Evolutionary conservation across 2,113 vertebrate species (phyloP).

Genomic region (Pelusios castaneus): DNA sequence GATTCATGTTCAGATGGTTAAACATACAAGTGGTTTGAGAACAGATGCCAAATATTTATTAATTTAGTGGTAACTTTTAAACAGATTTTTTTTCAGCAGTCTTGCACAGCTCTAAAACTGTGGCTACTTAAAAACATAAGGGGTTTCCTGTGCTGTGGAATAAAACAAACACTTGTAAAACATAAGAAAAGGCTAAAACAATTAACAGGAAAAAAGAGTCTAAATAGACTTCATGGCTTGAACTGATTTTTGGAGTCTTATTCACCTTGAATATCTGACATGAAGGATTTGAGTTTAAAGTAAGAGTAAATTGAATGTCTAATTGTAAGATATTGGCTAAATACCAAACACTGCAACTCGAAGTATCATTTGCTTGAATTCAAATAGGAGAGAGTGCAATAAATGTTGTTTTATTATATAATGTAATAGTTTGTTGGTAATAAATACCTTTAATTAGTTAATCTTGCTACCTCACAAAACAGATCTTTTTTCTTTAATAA

Average conservation of each 20-base stretch:
- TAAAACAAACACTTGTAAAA: conserved; percentile 69
- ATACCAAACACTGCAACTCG: background rate
- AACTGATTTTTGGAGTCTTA: conserved; percentile 56
- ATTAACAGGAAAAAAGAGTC: conserved; percentile 71
- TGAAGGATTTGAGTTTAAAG: conserved; percentile 34
- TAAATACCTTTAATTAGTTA: background rate
- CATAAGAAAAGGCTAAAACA: conserved; percentile 68
- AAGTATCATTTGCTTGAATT: background rate
- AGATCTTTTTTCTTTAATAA: background rate
- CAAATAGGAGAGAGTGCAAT: background rate
- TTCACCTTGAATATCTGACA: conserved; percentile 51
- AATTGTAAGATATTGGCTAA: background rate
- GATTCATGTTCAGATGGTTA: conserved; percentile 57
- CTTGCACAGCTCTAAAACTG: conserved; percentile 57
- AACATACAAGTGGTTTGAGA: conserved; percentile 64
- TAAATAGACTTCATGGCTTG: conserved; percentile 62
- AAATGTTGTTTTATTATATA: background rate
- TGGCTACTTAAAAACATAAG: conserved; percentile 50
- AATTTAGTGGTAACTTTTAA: conserved; percentile 62
- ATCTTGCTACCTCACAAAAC: background rate
- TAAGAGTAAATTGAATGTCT: background rate
- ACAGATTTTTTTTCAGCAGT: conserved; percentile 52
- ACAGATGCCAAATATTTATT: conserved; percentile 71
- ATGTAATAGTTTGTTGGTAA: rapidly evolving
- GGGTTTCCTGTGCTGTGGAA: conserved; percentile 66